phyloP scores from a whole-genome alignment of 2,797 vertebrate species.

The Neosalanx taihuensis region DNA sequence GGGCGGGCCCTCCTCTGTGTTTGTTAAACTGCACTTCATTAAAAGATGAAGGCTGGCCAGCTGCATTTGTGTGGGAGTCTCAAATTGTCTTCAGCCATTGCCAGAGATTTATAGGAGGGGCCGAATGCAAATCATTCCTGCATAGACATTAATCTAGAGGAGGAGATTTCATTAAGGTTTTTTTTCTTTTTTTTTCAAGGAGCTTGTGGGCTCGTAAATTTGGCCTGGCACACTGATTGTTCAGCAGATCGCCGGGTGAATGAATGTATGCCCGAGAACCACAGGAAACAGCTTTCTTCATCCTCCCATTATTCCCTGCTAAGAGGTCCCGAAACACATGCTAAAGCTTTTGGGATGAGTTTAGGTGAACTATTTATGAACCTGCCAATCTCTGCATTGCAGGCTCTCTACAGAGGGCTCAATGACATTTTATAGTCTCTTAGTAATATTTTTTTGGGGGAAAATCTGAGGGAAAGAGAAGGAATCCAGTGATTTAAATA shows the following conservation, averaged over 20 bases:
- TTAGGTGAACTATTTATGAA: conserved; percentile 53
- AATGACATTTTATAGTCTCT: conserved; percentile 33
- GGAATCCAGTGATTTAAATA: conserved; percentile 21
- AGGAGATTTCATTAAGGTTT: conserved; percentile 66
- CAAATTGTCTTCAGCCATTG: conserved; percentile 57
- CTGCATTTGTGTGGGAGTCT: conserved; percentile 45
- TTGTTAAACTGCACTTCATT: conserved; percentile 26
- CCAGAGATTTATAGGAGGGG: conserved; percentile 59
- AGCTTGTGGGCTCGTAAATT: conserved; percentile 63
- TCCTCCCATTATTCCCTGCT: conserved; percentile 53
- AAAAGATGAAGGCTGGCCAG: conserved; percentile 29
- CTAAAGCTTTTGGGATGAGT: conserved; percentile 44
- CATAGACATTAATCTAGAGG: conserved; percentile 64
- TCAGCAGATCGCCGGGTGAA: conserved; percentile 66
- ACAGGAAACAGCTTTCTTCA: conserved; percentile 51
- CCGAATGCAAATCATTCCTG: conserved; percentile 69
- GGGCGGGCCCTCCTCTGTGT: neutral
- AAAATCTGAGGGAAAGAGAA: conserved; percentile 24
- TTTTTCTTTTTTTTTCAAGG: neutral
- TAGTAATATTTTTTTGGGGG: conserved; percentile 39
- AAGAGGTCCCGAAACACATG: conserved; percentile 54
- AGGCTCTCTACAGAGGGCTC: conserved; percentile 36
- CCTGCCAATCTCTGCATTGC: conserved; percentile 45
- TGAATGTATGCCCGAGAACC: conserved; percentile 51
- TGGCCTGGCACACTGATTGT: conserved; percentile 67